Conservation (phyloP, 1,140 invertebrate species). For the Polyergus mexicanus region DNA sequence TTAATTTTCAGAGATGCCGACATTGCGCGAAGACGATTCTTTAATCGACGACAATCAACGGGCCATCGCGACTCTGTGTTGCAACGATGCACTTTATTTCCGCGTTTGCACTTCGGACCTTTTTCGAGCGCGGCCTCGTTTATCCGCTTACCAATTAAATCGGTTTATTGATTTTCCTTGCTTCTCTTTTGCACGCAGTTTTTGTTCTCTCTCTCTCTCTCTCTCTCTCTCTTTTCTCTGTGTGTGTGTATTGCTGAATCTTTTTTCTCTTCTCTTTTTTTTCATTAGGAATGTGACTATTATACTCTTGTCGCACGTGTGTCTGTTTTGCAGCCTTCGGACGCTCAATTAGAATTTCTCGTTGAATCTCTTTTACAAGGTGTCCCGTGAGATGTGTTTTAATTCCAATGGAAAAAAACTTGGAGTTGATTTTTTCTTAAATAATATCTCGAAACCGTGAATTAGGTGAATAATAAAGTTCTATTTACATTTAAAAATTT, state of each 20-base stretch:
- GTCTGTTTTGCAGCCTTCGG: conserved; percentile 6
- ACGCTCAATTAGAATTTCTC: conserved; percentile 28
- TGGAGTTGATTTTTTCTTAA: background rate
- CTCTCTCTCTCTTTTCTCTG: background rate
- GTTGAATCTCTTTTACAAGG: background rate
- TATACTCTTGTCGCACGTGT: background rate
- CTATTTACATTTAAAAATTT: background rate
- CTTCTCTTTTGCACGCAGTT: background rate
- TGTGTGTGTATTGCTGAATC: background rate
- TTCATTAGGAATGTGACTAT: conserved; percentile 22
- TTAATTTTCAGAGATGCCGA: conserved; percentile 69
- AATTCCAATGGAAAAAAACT: background rate
- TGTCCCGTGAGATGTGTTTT: background rate
- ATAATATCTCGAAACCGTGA: conserved; percentile 1
- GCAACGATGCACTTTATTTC: conserved; percentile 56
- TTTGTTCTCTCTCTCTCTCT: background rate
- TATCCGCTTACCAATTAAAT: conserved; percentile 54
- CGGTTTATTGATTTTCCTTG: conserved; percentile 48
- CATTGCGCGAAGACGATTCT: conserved; percentile 66
- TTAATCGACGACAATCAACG: conserved; percentile 74
- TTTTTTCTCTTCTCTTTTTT: background rate
- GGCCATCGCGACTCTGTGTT: conserved; percentile 29
- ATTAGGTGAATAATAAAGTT: background rate
- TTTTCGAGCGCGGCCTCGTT: conserved; percentile 12
- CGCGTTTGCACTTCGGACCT: conserved; percentile 17